Conservation (phyloP, 2,888 invertebrate species). For the Eulithis prunata region DNA sequence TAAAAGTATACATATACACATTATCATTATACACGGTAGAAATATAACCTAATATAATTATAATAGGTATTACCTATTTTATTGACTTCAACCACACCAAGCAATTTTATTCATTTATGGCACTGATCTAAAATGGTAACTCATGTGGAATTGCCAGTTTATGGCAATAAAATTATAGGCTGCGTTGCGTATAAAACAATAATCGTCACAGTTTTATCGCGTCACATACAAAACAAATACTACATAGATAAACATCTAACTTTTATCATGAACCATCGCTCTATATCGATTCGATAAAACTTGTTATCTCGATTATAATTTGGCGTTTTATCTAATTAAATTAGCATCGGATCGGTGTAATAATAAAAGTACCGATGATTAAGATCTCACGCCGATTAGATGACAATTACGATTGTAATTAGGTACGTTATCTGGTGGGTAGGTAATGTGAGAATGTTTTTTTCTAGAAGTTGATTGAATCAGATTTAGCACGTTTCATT, state of each 20-base stretch:
- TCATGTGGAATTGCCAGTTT: no score
- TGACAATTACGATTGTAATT: slow-evolving; percentile 43
- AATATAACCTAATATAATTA: no score
- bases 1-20: no score
- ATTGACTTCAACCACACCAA: no score
- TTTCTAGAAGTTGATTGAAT: slow-evolving; percentile 33
- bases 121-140: no score
- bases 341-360: slow-evolving; percentile 52
- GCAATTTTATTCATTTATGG: no score
- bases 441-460: slow-evolving; percentile 26
- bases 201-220: no score
- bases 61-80: no score
- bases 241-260: not conserved
- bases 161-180: no score
- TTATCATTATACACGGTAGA: no score
- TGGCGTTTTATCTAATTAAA: slow-evolving; percentile 56
- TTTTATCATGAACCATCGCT: slow-evolving; percentile 30
- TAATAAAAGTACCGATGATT: slow-evolving; percentile 49
- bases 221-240: slow-evolving; percentile 1
- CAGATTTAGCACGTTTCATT: slow-evolving; percentile 6
- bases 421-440: slow-evolving; percentile 38
- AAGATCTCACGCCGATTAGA: slow-evolving; percentile 48
- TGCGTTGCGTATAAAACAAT: no score
- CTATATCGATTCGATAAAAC: slow-evolving; percentile 34
- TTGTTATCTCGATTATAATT: slow-evolving; percentile 46